Evolutionary conservation across 2,888 invertebrate species (phyloP), one percentile per base, ranked within the genome.

Genomic region (Metacarcinus magister): DNA sequence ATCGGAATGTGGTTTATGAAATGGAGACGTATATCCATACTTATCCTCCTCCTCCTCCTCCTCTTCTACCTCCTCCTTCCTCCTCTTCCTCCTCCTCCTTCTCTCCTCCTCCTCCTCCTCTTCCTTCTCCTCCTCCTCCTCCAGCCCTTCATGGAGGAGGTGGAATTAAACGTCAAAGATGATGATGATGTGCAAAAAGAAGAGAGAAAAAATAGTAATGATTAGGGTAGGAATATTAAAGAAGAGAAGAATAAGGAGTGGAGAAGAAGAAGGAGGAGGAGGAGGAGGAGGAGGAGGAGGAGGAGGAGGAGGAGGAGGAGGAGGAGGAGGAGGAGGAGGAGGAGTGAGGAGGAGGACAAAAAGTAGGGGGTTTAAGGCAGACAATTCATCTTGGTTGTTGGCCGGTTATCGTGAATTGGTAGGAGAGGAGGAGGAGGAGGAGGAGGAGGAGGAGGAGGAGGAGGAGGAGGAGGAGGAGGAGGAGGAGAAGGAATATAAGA

Each of bases 381-480:
- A 54, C 54, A 16, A 54, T 54, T 54, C 54, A 54, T 54, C 54
- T 54, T 54, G 10, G 54, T 54, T 54, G 13, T 54, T 54, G 54
- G 54, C 54, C 19, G 23, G 67, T 67, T 90, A 39, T 90, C 5
- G 44, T 19, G 23, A 44, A 44, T n/a, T 32, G 90, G 90, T 1
- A 16, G 90, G 39, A n/a, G 89, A 46, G 4, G 89, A 43, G 89
- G 89, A 60, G 60, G 60, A 60, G 60, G 60, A 60, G 60, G 60
- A 60, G 60, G 60, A 60, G 60, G 60, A 60, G 23, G 23, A 60
- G 60, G 60, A 60, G 67, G 67, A 67, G 67, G 67, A 67, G 67
- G 67, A 67, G 67, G 67, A 67, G 67, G 67, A 67, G 67, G 67
- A 67, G 67, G 67, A 67, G 67, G 67, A 67, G 67, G 67, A 67